Conservation (phyloP, 2,113 vertebrate species). For the Donacobius atricapilla region DNA sequence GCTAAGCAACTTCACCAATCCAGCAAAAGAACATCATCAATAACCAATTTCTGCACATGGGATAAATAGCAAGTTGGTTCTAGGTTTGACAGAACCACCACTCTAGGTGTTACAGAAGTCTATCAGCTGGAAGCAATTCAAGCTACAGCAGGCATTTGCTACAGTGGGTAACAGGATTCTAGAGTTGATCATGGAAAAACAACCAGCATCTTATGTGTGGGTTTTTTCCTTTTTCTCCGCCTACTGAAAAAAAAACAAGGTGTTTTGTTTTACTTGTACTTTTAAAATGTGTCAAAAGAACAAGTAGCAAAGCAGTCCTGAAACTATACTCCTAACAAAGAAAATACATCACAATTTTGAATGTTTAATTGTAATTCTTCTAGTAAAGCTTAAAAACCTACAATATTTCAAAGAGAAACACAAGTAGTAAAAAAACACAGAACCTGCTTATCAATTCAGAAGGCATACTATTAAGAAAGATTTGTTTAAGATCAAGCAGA, state of each 20-base stretch:
- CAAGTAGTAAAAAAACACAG: neutral
- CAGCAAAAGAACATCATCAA: slow-evolving; percentile 19
- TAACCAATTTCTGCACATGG: neutral
- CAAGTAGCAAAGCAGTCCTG: neutral
- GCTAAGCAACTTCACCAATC: slow-evolving; percentile 36
- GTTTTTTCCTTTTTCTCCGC: neutral
- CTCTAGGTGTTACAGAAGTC: slow-evolving; percentile 38
- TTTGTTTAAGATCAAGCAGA: neutral
- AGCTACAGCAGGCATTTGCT: neutral
- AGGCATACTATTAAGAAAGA: neutral
- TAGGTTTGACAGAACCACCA: neutral
- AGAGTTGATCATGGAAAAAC: neutral
- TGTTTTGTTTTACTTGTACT: neutral
- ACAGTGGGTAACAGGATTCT: neutral
- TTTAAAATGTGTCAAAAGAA: neutral
- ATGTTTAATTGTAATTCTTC: neutral
- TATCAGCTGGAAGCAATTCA: neutral
- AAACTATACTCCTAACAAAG: neutral
- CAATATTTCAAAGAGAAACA: neutral
- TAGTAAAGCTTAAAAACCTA: neutral
- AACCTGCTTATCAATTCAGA: neutral
- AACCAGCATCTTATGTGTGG: accelerated
- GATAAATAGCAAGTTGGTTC: slow-evolving; percentile 2
- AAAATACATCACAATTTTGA: neutral
- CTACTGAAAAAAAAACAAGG: neutral